Evolutionary conservation across 2,797 vertebrate species (phyloP).

Genomic region (Lutjanus argentimaculatus): DNA sequence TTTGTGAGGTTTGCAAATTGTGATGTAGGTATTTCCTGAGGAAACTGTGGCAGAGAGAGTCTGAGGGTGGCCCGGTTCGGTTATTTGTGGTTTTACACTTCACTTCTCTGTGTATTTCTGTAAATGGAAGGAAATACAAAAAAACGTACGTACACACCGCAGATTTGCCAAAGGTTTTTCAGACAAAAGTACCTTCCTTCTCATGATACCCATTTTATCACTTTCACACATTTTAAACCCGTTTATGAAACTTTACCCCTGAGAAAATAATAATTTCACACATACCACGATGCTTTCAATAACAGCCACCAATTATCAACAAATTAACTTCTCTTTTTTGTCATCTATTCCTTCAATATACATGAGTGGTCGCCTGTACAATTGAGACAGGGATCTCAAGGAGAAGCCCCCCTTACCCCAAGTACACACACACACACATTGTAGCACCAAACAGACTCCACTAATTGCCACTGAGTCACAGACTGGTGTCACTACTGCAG

Average conservation of each 20-base stretch:
- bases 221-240: not conserved
- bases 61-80: slow-evolving; percentile 38
- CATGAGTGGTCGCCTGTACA: not conserved
- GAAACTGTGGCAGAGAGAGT: slow-evolving; percentile 58
- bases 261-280: not conserved
- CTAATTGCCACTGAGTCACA: slow-evolving; percentile 66
- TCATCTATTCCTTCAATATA: not conserved
- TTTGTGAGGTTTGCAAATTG: slow-evolving; percentile 17
- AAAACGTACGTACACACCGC: not conserved
- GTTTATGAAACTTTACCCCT: not conserved
- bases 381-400: not conserved
- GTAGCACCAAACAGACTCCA: slow-evolving; percentile 17
- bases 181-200: not conserved
- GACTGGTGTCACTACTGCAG: slow-evolving; percentile 35
- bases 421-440: not conserved
- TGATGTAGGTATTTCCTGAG: slow-evolving; percentile 67
- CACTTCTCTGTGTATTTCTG: slow-evolving; percentile 1
- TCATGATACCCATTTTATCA: not conserved
- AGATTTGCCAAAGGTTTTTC: not conserved
- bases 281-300: not conserved
- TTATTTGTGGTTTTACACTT: slow-evolving; percentile 47
- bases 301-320: not conserved
- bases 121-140: slow-evolving; percentile 37
- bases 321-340: not conserved
- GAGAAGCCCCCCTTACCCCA: not conserved